Conservation (phyloP, 2,113 vertebrate genomes). For the Bufo bufo region DNA sequence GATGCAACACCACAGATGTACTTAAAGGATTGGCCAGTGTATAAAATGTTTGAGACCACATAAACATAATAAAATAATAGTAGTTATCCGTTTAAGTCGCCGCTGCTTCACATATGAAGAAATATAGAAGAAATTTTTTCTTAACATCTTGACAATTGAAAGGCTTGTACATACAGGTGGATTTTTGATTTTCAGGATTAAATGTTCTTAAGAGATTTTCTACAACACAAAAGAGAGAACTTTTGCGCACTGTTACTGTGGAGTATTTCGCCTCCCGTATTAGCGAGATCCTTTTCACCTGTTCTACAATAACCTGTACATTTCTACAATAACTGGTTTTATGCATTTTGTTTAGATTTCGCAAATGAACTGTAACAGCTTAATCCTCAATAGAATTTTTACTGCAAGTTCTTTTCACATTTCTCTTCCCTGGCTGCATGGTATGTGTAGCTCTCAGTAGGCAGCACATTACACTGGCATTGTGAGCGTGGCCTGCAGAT, state of each 20-base stretch:
- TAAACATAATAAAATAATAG: too few species aligned
- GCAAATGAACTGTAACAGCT: neutral
- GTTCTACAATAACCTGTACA: neutral
- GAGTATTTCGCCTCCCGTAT: neutral
- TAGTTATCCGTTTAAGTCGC: too few species aligned
- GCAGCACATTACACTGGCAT: constrained; percentile 40
- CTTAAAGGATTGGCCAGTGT: too few species aligned
- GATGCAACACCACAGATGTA: too few species aligned
- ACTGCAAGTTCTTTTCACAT: constrained; percentile 23
- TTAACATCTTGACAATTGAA: too few species aligned
- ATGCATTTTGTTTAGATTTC: neutral
- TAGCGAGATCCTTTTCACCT: neutral
- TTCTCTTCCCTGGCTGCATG: constrained; percentile 13
- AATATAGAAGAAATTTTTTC: too few species aligned
- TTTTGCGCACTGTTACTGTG: neutral
- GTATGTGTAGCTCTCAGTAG: constrained; percentile 32
- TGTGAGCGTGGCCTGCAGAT: constrained; percentile 37
- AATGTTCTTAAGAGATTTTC: neutral
- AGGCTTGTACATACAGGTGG: neutral
- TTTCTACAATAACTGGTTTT: neutral
- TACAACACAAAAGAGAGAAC: too few species aligned
- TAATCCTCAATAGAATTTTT: constrained; percentile 13
- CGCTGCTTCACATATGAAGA: too few species aligned
- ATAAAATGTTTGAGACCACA: too few species aligned
- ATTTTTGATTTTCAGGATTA: neutral